Base-by-base conservation (phyloP, 1,140 invertebrate species). In the Manduca sexta region DNA sequence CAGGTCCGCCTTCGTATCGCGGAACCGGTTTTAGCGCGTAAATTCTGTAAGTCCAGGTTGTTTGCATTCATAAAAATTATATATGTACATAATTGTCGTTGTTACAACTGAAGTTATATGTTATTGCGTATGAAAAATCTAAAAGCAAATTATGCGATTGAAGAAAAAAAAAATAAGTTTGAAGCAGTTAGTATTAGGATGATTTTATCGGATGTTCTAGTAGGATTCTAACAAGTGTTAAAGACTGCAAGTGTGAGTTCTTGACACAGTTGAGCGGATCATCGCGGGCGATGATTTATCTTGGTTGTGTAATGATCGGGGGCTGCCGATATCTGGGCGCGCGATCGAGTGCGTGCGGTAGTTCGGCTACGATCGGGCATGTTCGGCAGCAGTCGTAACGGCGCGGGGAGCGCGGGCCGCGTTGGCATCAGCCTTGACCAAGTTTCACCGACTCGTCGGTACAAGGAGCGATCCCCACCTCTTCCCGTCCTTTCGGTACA, bases 401-500 rank as follows among this genome's bases (percentile, higher is more conserved):
- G 37, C 17, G 52, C 45, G 57, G 35, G 58, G 62, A 45, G 41
- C 18, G 68, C 45, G 59, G 60, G 48, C 64, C 60, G 68, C 67
- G 64, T 49, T 55, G 63, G 52, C 38, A 58, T 56, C 71, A 78
- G 77, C 80, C 80, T 84, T 84, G 80, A 84, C 80, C 80, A 84
- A 84, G 80, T 84, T 84, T 84, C 78, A 80, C 71, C 61, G 74
- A 68, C 69, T 79, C 80, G 72, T 80, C 77, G 68, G 69, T 74
- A 81, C 78, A 81, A 81, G 75, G 70, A 80, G 74, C 68, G 69
- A 72, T 82, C 80, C 80, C 80, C 80, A 79, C 80, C 77, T 80
- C 78, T 80, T 82, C 78, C 77, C 76, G 73, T 80, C 78, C 71
- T 82, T 82, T 84, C 74, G 60, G 74, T 74, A 74, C 64, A 74